Conservation (phyloP, 1,140 invertebrate genomes). For the Meteorus sp. region DNA sequence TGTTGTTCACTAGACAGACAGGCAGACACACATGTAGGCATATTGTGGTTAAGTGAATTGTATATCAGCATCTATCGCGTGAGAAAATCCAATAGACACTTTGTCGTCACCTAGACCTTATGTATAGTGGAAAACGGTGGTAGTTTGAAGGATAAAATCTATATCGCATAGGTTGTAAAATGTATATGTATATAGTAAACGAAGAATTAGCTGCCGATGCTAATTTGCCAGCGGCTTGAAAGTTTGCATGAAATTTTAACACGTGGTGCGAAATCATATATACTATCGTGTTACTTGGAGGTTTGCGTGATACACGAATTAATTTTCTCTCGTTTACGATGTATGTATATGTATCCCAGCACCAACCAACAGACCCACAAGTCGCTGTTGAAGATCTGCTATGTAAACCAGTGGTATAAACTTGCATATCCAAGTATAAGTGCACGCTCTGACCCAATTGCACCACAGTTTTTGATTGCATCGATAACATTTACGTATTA, state of each 20-base stretch:
- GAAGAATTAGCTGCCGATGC: conserved; percentile 17
- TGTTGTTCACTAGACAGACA: no score
- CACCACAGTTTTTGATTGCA: no score
- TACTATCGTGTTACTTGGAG: conserved; percentile 14
- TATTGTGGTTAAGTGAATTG: no score
- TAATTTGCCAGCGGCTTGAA: conserved; percentile 24
- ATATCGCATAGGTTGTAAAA: neutral
- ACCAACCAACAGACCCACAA: neutral
- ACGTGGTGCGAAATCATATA: conserved; percentile 3
- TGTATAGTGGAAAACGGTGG: no score
- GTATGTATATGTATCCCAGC: neutral
- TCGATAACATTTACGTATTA: no score
- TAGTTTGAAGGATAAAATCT: neutral
- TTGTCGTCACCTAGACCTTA: no score
- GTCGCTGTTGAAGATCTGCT: neutral
- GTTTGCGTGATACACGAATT: conserved; percentile 27
- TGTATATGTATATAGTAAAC: neutral
- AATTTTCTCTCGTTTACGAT: conserved; percentile 15
- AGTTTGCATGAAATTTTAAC: conserved; percentile 10
- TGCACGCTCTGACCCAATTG: no score
- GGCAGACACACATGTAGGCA: no score
- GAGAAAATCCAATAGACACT: neutral
- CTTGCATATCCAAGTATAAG: no score
- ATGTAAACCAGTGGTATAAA: neutral
- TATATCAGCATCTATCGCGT: neutral